Evolutionary conservation across 2,113 vertebrate species (phyloP), one percentile per base, ranked within the genome.

Genomic region (Columbina picui): DNA sequence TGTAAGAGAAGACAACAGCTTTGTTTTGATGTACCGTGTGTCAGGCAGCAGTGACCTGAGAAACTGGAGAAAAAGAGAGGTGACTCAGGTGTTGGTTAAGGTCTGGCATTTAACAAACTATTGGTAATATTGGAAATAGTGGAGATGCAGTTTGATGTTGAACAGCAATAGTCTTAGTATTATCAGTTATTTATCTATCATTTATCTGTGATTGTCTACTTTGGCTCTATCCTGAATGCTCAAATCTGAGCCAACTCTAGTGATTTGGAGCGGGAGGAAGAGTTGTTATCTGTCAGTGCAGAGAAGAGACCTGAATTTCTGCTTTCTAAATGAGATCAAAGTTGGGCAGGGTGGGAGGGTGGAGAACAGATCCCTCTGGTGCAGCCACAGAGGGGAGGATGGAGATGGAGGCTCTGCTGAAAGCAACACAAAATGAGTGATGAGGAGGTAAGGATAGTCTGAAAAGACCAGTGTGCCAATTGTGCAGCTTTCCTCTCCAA

Each of bases 81-180:
- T n/a, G n/a, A n/a, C n/a, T n/a, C n/a, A 60, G 52, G 8, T 52
- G 12, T 57, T 74, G 6, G 0, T n/a, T 88, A 57, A 80, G 5
- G 13, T 60, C 6, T 17, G 4, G 1, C 7, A 73, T 61, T 83
- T 25, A 36, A 79, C 12, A 82, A 39, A 41, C 53, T 38, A 26
- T 67, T 41, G 2, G 32, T 61, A 81, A 63, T 38, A 26, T 67
- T 41, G 2, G 32, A 67, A 81, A 63, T 52, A 47, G 1, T 55
- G 7, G 20, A 8, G 0, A 0, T 2, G 1, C 7, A 14, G 17
- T 13, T 1, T 2, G 7, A 63, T 10, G 19, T 9, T 63, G 11
- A 63, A 87, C 19, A 10, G 36, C 23, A 64, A 30, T 10, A 68
- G 9, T 27, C 2, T 57, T 55, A 55, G 6, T 3, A 36, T 56